Evolutionary conservation across 2,113 vertebrate genomes (phyloP).

Genomic region (Ammodytes marinus): DNA sequence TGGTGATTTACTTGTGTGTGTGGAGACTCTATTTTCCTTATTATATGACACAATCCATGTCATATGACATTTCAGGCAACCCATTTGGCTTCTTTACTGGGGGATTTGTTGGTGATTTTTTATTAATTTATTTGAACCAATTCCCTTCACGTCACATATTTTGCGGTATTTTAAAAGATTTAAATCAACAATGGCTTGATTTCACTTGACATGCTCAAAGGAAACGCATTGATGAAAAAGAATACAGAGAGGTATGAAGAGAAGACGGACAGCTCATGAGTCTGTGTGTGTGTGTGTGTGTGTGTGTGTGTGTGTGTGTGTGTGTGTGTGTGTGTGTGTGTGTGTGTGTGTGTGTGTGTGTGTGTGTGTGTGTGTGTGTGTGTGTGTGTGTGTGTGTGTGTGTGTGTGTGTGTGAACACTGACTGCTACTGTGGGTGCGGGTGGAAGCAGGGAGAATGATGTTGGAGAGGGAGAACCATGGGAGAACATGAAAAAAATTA

Average conservation of each 20-base stretch:
- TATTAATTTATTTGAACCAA: not conserved
- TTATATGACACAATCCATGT: too few species aligned
- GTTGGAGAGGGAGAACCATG: conserved; percentile 29
- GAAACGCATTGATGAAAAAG: not conserved
- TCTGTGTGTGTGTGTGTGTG: not conserved
- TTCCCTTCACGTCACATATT: not conserved
- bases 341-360: not conserved
- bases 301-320: not conserved
- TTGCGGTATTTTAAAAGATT: not conserved
- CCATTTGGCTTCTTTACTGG: not conserved
- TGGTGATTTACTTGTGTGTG: not conserved
- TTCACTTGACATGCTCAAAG: conserved; percentile 11
- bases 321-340: not conserved
- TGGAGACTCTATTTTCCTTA: too few species aligned
- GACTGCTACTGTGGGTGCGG: conserved; percentile 21
- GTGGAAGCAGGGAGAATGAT: conserved; percentile 28
- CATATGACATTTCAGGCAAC: not conserved
- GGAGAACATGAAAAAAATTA: conserved; percentile 46
- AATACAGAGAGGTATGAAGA: not conserved
- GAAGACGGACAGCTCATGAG: conserved; percentile 1
- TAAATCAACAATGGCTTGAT: not conserved
- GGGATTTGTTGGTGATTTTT: not conserved
- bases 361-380: not conserved
- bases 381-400: not conserved
- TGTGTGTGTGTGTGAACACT: not conserved